Conservation (phyloP, 2,113 vertebrate species). For the Neopipo cinnamomea region DNA sequence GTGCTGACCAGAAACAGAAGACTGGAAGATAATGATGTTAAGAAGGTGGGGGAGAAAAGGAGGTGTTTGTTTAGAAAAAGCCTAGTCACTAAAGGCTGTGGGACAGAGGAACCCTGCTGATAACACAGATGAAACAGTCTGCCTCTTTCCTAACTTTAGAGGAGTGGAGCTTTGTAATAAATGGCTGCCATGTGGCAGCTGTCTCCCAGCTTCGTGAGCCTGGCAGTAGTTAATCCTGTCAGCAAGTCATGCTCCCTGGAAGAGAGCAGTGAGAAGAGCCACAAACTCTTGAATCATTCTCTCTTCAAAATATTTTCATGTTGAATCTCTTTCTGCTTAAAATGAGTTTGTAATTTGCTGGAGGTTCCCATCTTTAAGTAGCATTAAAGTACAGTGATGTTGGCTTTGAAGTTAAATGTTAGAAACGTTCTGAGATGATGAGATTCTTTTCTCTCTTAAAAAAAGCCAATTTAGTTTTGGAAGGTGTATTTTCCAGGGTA, state of each 20-base stretch:
- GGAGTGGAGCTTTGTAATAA: constrained; percentile 64
- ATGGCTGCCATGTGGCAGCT: constrained; percentile 74
- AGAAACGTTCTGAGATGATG: not conserved
- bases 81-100: constrained; percentile 29
- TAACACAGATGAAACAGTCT: constrained; percentile 65
- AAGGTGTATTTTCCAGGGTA: not conserved
- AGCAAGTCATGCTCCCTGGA: constrained; percentile 54
- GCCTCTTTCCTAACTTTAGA: constrained; percentile 58
- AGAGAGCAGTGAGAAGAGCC: constrained; percentile 30
- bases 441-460: not conserved
- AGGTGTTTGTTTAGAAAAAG: constrained; percentile 64
- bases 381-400: not conserved
- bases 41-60: constrained; percentile 48
- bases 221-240: constrained; percentile 67
- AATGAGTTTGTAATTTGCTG: not conserved
- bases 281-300: constrained; percentile 30
- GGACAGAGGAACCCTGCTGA: constrained; percentile 59
- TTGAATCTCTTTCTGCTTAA: constrained; percentile 19
- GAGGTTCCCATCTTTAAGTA: constrained; percentile 25
- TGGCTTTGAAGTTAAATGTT: not conserved
- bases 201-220: constrained; percentile 50
- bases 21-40: constrained; percentile 51
- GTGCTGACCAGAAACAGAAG: constrained; percentile 44
- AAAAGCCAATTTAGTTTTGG: not conserved
- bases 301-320: constrained; percentile 20